phyloP scores from a whole-genome alignment of 2,113 vertebrate species.

The Nestor notabilis region DNA sequence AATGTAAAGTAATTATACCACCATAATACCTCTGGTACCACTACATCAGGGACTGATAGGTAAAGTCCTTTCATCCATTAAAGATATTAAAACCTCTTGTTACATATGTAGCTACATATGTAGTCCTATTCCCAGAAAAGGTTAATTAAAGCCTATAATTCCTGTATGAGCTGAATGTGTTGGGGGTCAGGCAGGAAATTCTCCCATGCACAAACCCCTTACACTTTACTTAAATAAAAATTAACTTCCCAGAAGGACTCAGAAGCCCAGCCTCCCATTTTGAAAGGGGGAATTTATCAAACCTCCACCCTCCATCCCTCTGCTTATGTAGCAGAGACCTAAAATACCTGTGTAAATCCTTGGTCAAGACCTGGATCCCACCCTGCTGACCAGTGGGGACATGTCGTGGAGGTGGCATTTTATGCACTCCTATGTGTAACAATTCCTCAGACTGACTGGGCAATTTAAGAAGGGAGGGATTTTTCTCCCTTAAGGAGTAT shows the following conservation, averaged over 20 bases:
- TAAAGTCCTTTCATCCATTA: not conserved
- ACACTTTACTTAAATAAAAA: not conserved
- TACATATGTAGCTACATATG: not conserved
- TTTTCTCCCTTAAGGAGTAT: not conserved
- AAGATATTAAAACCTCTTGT: not conserved
- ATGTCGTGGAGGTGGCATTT: not conserved
- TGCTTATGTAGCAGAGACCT: not conserved
- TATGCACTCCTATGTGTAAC: accelerated
- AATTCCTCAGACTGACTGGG: not conserved
- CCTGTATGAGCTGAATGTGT: not conserved
- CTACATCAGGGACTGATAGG: not conserved
- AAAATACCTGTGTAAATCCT: accelerated
- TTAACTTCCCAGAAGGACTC: not conserved
- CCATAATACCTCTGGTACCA: not conserved
- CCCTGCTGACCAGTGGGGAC: not conserved
- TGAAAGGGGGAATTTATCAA: not conserved
- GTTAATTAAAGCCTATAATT: constrained; percentile 12
- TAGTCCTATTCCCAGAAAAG: not conserved
- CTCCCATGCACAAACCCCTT: not conserved
- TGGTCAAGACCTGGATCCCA: not conserved
- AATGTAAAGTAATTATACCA: not conserved
- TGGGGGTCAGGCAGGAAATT: not conserved
- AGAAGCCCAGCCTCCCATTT: not conserved
- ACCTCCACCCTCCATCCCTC: no score
- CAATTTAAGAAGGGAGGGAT: not conserved